Conservation (phyloP, 2,113 vertebrate genomes). For the Pelusios castaneus region DNA sequence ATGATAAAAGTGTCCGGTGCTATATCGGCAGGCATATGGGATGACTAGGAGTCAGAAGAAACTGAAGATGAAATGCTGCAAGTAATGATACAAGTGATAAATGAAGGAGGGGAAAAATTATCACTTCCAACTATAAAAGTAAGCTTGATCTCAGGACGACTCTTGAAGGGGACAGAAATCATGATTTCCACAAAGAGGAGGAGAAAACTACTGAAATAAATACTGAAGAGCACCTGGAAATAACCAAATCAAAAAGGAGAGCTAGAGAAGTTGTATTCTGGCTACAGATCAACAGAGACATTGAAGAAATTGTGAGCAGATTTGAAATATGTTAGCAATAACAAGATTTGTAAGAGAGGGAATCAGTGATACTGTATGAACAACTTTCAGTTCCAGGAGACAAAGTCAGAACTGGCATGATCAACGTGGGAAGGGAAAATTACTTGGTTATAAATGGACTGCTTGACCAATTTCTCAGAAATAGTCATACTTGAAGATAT, state of each 20-base stretch:
- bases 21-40: neutral
- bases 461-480: neutral
- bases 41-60: neutral
- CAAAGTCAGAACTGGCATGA: neutral
- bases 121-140: neutral
- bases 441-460: neutral
- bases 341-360: too few species aligned
- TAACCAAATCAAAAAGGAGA: neutral
- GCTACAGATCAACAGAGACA: neutral
- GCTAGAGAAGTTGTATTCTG: neutral
- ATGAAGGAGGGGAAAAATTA: neutral
- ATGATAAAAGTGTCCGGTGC: neutral
- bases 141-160: neutral
- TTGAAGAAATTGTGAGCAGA: neutral
- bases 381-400: neutral
- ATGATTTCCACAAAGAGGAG: neutral
- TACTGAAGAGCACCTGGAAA: neutral
- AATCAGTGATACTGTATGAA: neutral
- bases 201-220: neutral
- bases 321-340: too few species aligned
- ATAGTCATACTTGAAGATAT: neutral
- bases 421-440: neutral
- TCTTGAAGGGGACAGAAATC: neutral
- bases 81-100: neutral
- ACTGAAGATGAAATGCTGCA: neutral